phyloP scores from a whole-genome alignment of 2,113 vertebrate genomes.

The Nesoenas mayeri region DNA sequence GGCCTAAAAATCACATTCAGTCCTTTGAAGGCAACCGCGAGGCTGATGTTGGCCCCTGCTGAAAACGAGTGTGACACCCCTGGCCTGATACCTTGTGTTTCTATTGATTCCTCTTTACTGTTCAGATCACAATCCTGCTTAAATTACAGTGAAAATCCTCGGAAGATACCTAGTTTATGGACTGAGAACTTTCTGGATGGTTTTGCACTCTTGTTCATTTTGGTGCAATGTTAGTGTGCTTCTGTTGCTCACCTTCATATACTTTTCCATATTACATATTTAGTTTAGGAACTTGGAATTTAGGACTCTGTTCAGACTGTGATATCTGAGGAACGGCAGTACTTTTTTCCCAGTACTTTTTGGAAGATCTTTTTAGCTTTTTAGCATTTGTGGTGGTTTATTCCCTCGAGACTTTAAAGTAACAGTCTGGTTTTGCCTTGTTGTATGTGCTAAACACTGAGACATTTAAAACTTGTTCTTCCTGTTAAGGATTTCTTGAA shows the following conservation, averaged over 20 bases:
- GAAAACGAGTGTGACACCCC: too few relatives aligned
- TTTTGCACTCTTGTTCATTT: not conserved
- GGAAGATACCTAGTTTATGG: not conserved
- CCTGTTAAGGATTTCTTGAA: not conserved
- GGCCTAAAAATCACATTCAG: too few relatives aligned
- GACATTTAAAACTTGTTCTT: not conserved
- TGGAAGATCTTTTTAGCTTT: not conserved
- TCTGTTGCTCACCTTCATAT: not conserved
- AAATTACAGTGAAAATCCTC: not conserved
- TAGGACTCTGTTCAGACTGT: not conserved
- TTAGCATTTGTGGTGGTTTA: not conserved
- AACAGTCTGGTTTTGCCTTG: not conserved
- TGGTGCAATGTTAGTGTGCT: not conserved
- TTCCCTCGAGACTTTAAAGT: not conserved
- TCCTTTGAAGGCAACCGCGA: too few relatives aligned
- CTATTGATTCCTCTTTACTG: not conserved
- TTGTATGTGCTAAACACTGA: not conserved
- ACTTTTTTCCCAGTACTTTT: not conserved
- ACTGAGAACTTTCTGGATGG: not conserved
- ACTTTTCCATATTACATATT: not conserved
- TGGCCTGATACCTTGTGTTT: not conserved
- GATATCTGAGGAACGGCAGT: not conserved
- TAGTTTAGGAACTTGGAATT: not conserved
- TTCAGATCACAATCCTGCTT: not conserved
- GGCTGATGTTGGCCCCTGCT: too few relatives aligned